phyloP scores from a whole-genome alignment of 2,797 vertebrate species.

The Smutsia gigantea region DNA sequence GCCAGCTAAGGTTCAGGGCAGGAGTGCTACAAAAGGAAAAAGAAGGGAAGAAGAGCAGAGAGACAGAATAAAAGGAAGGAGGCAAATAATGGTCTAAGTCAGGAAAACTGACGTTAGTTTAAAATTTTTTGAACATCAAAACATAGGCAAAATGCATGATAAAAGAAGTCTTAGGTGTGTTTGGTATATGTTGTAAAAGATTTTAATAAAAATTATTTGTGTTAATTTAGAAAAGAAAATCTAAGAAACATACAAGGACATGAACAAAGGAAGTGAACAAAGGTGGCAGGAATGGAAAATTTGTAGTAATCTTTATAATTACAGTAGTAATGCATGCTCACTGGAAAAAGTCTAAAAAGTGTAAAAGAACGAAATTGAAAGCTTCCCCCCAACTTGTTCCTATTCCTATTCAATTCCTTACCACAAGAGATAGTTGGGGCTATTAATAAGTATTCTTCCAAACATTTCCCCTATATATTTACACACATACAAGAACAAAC shows the following conservation, averaged over 20 bases:
- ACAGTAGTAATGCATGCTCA: neutral
- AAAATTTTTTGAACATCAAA: neutral
- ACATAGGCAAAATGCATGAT: conserved; percentile 21
- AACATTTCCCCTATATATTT: neutral
- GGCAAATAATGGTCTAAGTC: neutral
- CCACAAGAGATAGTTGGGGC: neutral
- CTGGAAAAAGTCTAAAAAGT: neutral
- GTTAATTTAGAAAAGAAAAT: conserved; percentile 77
- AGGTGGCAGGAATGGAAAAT: neutral
- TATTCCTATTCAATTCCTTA: neutral
- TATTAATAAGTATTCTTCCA: neutral
- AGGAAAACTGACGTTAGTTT: neutral
- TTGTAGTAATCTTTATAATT: neutral
- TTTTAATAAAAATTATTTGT: conserved; percentile 76
- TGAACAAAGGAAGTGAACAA: neutral
- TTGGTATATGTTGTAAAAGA: conserved; percentile 48
- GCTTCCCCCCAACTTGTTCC: neutral
- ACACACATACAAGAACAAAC: neutral
- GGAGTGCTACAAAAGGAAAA: neutral
- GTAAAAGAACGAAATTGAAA: neutral
- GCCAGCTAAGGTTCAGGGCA: neutral
- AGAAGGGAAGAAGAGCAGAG: neutral
- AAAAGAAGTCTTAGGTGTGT: conserved; percentile 67
- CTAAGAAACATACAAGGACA: conserved; percentile 46
- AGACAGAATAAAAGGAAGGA: neutral